phyloP scores from a whole-genome alignment of 2,113 vertebrate species.

The Neodon shergylaensis region DNA sequence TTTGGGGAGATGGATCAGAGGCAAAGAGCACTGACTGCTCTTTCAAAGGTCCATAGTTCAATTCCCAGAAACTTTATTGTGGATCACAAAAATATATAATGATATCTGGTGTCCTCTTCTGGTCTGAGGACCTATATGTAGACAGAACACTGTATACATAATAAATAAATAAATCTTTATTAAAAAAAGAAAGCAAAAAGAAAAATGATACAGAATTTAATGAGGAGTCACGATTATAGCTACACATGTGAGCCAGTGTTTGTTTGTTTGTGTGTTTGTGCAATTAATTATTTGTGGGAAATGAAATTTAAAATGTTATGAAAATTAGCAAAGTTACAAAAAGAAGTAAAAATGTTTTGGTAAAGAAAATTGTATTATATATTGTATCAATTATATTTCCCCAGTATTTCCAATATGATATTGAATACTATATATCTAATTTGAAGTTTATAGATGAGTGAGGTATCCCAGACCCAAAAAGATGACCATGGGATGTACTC shows the following conservation, averaged over 20 bases:
- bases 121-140: too few relatives aligned
- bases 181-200: neutral
- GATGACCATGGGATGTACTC: too few relatives aligned
- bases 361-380: neutral
- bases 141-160: too few relatives aligned
- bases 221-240: neutral
- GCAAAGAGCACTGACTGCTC: too few relatives aligned
- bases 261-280: neutral
- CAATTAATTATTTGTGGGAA: neutral
- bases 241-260: neutral
- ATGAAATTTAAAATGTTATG: neutral
- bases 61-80: too few relatives aligned
- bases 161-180: too few relatives aligned
- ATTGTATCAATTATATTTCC: neutral
- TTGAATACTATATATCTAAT: neutral
- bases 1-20: too few relatives aligned
- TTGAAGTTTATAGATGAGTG: neutral
- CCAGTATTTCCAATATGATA: neutral
- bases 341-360: neutral
- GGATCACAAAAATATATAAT: too few relatives aligned
- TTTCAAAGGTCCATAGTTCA: too few relatives aligned
- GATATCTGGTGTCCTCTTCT: too few relatives aligned
- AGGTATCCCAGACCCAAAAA: too few relatives aligned
- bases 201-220: neutral
- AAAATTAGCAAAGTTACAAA: neutral